Conservation (phyloP, 2,888 invertebrate genomes). For the Drosophila formosana region DNA sequence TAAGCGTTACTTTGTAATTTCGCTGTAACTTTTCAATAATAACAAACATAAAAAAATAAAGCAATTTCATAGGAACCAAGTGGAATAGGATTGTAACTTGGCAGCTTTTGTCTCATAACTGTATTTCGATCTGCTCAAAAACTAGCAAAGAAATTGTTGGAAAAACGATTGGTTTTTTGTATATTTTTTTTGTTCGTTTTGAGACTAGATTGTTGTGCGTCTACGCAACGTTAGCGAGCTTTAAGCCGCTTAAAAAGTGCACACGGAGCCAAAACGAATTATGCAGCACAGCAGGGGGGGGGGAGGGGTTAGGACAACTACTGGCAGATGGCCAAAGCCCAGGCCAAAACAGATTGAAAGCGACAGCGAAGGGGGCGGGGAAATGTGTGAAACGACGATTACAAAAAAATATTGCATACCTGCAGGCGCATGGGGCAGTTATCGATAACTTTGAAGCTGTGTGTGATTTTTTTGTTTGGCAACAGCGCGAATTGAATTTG, state of each 20-base stretch:
- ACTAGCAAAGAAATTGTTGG: neutral
- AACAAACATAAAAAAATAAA: no score
- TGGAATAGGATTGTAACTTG: no score
- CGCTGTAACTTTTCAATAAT: no score
- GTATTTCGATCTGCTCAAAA: constrained; percentile 7
- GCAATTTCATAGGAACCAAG: no score
- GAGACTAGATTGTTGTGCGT: constrained; percentile 24
- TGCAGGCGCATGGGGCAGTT: constrained; percentile 12
- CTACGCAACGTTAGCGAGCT: constrained; percentile 36
- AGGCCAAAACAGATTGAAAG: constrained; percentile 56
- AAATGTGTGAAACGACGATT: constrained; percentile 39
- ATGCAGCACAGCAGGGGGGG: constrained; percentile 53
- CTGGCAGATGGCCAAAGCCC: constrained; percentile 52
- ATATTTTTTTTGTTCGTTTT: neutral
- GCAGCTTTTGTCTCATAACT: neutral
- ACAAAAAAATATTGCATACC: constrained; percentile 33
- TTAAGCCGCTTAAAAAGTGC: constrained; percentile 66
- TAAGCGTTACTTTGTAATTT: no score
- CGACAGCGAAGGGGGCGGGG: constrained; percentile 46
- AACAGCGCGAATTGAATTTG: constrained; percentile 50
- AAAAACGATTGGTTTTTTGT: neutral
- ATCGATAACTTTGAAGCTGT: constrained; percentile 29
- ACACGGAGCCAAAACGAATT: constrained; percentile 55
- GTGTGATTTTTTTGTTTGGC: constrained; percentile 36
- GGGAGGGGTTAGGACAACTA: neutral